Base-by-base conservation (phyloP, 92 coral and sea anemone species). In the Pocillopora grandis region DNA sequence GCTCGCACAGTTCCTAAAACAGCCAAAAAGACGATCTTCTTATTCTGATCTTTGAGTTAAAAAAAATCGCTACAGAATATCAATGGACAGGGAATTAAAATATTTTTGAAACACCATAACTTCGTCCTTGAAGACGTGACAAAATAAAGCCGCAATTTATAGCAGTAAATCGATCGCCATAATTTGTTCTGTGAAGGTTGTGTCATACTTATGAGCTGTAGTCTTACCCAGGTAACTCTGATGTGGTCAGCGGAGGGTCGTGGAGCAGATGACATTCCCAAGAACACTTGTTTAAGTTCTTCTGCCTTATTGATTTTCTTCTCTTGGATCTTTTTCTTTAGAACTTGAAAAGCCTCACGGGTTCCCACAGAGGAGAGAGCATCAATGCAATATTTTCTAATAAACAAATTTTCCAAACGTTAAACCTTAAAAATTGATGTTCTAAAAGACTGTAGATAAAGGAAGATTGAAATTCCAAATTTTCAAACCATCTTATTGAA, bases 291-390 rank as follows among this genome's bases (percentile, higher is more conserved):
- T 35, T 78, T 71, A 27, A 86, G 27, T 35, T 86, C 77, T 12
- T 76, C 80, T 58, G 74, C 71, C 56, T 74, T 70, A 0, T 75
- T 56, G 17, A 73, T 20, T 59, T 75, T 82, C 57, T 84, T 87
- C 36, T 55, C 56, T 12, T 35, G 9, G 48, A 84, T 15, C 61
- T 83, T 71, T 36, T 81, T 23, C 75, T 87, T 82, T 67, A 94
- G 48, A 7, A 80, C 91, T 72, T 74, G 67, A 57, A 76, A 88
- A 18, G 92, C 88, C 42, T 89, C 92, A 20, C 66, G 23, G 12
- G 98, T 91, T 1, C 98, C 98, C 68, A 91, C 95, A 55, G 63
- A 90, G 16, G 96, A 79, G 48, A 92, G 12, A 3, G 98, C 96
- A 66, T 94, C 98, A 61, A 94, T 21, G 49, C 84, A 70, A 8